phyloP scores from a whole-genome alignment of 2,113 vertebrate species.

The Phalacrocorax pelagicus region DNA sequence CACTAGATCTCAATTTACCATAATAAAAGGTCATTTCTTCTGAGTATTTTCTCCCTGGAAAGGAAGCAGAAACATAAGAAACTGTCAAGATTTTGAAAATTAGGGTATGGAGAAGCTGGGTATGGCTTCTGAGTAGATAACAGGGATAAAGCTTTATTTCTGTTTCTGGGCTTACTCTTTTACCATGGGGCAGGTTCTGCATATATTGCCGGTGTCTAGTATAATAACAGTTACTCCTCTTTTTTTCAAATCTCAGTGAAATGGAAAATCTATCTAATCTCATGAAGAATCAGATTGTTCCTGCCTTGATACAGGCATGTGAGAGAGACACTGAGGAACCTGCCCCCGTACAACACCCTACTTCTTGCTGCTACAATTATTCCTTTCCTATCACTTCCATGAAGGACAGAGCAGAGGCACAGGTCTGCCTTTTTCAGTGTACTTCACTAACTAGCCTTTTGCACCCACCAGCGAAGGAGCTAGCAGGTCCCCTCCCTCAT shows the following conservation, averaged over 20 bases:
- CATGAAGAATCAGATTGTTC: not conserved
- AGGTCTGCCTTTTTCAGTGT: not conserved
- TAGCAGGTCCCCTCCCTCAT: not conserved
- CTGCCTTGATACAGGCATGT: not conserved
- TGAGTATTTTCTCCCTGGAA: slow-evolving; percentile 35
- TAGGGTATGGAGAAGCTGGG: not conserved
- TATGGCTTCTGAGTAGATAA: not conserved
- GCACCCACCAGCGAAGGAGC: not conserved
- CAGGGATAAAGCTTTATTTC: not conserved
- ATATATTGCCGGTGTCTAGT: not conserved
- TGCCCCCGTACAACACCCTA: not conserved
- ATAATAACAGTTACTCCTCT: not conserved
- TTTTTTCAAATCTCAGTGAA: not conserved
- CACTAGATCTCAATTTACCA: slow-evolving; percentile 66
- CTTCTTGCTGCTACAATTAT: not conserved
- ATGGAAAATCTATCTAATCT: not conserved
- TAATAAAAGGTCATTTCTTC: slow-evolving; percentile 59
- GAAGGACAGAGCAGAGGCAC: not conserved
- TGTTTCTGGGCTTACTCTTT: not conserved
- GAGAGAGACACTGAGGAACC: not conserved
- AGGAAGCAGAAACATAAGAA: slow-evolving; percentile 2
- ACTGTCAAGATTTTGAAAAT: not conserved
- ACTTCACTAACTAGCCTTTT: not conserved
- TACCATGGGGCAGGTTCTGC: not conserved
- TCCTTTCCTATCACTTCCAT: not conserved